Evolutionary conservation across 2,113 vertebrate genomes (phyloP).

Genomic region (Otus sunia): DNA sequence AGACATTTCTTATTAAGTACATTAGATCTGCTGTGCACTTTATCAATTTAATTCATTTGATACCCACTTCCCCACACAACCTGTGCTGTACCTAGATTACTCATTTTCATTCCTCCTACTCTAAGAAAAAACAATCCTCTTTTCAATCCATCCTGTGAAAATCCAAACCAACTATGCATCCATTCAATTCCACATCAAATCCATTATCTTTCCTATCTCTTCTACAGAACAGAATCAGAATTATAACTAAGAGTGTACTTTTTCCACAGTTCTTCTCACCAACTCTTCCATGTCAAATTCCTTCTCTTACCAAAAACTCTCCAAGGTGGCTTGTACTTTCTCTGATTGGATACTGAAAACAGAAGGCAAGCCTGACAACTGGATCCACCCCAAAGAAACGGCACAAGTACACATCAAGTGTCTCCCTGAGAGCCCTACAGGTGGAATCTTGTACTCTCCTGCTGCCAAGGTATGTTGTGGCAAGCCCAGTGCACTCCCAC

Average conservation of each 20-base stretch:
- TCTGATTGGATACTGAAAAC: not conserved
- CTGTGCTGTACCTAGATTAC: not conserved
- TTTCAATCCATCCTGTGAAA: not conserved
- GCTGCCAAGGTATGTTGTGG: not conserved
- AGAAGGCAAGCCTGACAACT: not conserved
- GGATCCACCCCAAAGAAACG: not conserved
- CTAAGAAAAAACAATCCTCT: not conserved
- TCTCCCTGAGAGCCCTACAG: not conserved
- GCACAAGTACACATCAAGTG: not conserved
- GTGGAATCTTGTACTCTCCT: not conserved
- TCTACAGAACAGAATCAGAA: rapidly evolving
- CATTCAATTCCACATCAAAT: not conserved
- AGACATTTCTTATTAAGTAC: not conserved
- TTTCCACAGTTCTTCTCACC: not conserved
- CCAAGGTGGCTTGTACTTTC: not conserved
- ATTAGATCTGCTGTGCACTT: not conserved
- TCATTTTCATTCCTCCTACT: not conserved
- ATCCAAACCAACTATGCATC: not conserved
- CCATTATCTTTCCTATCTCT: not conserved
- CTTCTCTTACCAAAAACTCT: not conserved
- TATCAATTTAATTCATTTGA: not conserved
- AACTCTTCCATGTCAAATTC: not conserved
- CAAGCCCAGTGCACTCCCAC: not conserved
- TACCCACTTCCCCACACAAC: not conserved
- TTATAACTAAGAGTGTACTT: not conserved